phyloP scores from a whole-genome alignment of 2,113 vertebrate species.

The Osmerus mordax region DNA sequence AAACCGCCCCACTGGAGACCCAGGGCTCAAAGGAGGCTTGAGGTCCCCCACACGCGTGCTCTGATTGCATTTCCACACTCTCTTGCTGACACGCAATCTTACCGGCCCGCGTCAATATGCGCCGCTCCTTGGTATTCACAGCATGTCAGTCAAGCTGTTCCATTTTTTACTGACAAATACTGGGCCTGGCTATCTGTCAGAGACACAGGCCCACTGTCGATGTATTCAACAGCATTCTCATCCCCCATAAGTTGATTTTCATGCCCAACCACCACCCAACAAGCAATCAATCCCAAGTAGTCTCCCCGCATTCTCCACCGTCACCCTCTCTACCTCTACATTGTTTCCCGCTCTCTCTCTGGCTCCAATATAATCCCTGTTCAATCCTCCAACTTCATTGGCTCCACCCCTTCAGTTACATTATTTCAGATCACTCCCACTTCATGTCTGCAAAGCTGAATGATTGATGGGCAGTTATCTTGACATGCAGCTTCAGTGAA shows the following conservation, averaged over 20 bases:
- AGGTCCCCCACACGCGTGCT: conserved; percentile 5
- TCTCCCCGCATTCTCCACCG: background rate
- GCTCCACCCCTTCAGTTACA: background rate
- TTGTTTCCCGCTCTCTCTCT: conserved; percentile 7
- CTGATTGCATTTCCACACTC: conserved; percentile 24
- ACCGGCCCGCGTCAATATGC: conserved; percentile 15
- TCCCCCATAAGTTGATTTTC: background rate
- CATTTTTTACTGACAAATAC: conserved; percentile 47
- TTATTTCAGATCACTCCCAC: background rate
- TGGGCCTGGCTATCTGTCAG: conserved; percentile 36
- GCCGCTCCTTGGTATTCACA: conserved; percentile 30
- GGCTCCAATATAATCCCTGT: conserved; percentile 6
- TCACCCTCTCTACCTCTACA: background rate
- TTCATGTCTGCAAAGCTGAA: no score
- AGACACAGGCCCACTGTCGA: conserved; percentile 27
- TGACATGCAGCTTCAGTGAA: no score
- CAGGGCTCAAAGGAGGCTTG: conserved; percentile 8
- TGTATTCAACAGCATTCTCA: background rate
- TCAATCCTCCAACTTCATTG: conserved; percentile 4
- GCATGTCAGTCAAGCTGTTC: conserved; percentile 44
- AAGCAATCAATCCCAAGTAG: conserved; percentile 9
- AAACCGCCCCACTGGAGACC: background rate
- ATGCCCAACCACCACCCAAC: conserved; percentile 12
- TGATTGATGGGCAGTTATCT: background rate
- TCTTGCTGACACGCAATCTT: conserved; percentile 25